A percentile compares a stretch with the other conserved stretches of the same genome.
phyloP scores from a whole-genome alignment of 2,888 invertebrate genomes.

The Heliconius ethilla region DNA sequence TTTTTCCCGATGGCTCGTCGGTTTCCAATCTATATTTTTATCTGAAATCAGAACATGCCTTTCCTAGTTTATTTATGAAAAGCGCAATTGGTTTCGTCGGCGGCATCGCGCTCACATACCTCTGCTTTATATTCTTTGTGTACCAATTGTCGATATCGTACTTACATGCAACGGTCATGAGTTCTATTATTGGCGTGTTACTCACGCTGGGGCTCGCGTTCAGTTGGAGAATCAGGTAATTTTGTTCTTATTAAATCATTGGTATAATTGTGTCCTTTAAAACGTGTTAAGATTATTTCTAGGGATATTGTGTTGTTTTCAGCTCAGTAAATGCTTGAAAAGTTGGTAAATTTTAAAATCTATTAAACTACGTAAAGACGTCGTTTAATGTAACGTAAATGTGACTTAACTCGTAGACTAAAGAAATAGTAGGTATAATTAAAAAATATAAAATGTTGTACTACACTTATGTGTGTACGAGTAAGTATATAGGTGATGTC shows the following conservation, averaged over 20 bases:
- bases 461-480: not conserved
- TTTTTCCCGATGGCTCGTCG: constrained; percentile 67
- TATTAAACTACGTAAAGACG: too few species aligned
- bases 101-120: constrained; percentile 84
- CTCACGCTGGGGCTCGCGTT: constrained; percentile 86
- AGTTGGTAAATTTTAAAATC: too few species aligned
- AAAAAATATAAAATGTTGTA: not conserved
- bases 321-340: too few species aligned
- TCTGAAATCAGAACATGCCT: constrained; percentile 73
- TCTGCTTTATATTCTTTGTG: constrained; percentile 86
- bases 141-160: constrained; percentile 84
- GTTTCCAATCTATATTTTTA: constrained; percentile 61
- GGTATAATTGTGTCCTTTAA: not conserved
- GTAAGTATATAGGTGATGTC: not conserved
- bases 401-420: too few species aligned
- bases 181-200: constrained; percentile 83
- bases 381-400: too few species aligned
- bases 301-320: not conserved
- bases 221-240: constrained; percentile 76
- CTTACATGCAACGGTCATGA: constrained; percentile 83
- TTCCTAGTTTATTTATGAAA: constrained; percentile 83
- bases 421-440: too few species aligned
- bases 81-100: constrained; percentile 85
- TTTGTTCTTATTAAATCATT: not conserved
- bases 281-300: too few species aligned